Evolutionary conservation across 2,797 vertebrate species (phyloP), one percentile per base, ranked within the genome.

Genomic region (Scleropages formosus): DNA sequence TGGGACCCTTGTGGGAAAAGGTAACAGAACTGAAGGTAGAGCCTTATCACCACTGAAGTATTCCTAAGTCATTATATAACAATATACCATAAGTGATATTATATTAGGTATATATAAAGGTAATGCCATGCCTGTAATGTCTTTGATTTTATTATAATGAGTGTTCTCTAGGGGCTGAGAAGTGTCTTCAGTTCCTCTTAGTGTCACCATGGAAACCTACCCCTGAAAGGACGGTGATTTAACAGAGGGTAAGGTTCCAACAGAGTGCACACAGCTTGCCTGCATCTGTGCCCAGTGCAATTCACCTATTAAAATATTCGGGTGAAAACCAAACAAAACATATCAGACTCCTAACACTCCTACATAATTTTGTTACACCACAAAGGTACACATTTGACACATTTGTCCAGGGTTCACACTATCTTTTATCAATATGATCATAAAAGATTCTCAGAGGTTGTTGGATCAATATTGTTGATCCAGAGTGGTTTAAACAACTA

Each of bases 151-250:
- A 81, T 81, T 80, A 82, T 76, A 62, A 59, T 58, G 53, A 71
- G 46, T 31, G 67, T 69, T 61, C 69, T 68, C 58, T 60, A 27
- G 59, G 27, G 26, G 61, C 69, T 66, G 76, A 77, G 73, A 82
- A 77, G 39, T 66, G 75, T 77, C 67, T 53, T 75, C n/a, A 44
- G 72, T 78, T 81, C 72, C 79, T 78, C 78, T 80, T 81, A 79
- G 73, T 27, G 77, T 84, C 77, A 69, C 80, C 80, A 81, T 84
- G 83, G 83, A 83, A 81, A 86, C 84, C 72, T 79, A 72, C 49
- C 68, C 75, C 70, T 49, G 77, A 80, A 82, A 74, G 77, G 18
- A 58, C n/a, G 60, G 44, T n/a, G 4, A 61, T 76, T 74, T 63
- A 72, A 79, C 60, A 24, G 63, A 67, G 75, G 59, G 78, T 70